Percentiles rank a stretch among this genome's conserved stretches.
phyloP scores from a whole-genome alignment of 2,888 invertebrate species.

The Brenthis ino region DNA sequence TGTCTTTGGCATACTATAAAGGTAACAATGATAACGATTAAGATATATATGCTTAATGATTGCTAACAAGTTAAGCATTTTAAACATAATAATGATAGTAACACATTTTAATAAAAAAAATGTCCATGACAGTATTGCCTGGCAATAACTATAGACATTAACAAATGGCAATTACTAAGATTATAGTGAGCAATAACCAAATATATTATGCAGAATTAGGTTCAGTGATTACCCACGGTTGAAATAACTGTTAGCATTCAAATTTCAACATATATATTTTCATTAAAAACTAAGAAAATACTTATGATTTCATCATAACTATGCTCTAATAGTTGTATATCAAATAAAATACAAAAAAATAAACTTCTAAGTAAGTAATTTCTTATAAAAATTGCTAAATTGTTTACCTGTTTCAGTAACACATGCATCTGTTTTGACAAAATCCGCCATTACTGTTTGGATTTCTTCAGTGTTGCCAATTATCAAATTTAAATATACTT shows the following conservation, averaged over 20 bases:
- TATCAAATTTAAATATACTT: background rate
- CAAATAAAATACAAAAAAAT: background rate
- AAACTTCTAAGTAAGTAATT: background rate
- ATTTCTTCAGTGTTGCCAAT: background rate
- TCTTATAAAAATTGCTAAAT: background rate
- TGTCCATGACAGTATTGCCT: no score
- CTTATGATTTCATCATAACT: background rate
- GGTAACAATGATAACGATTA: no score
- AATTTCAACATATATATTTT: slow-evolving; percentile 1
- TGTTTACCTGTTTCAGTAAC: background rate
- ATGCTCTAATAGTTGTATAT: background rate
- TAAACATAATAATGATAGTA: no score
- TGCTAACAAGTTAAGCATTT: no score
- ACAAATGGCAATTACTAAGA: no score
- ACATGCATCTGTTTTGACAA: background rate
- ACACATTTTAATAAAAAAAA: no score
- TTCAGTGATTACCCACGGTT: no score
- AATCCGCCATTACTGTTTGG: background rate
- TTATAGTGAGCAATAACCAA: no score
- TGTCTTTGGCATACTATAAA: no score
- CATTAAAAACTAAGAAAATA: background rate
- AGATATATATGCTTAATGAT: no score
- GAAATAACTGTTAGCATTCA: background rate
- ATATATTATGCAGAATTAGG: no score
- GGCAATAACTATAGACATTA: no score